Conservation (phyloP, 92 coral and sea anemone genomes). For the Heteractis magnifica region DNA sequence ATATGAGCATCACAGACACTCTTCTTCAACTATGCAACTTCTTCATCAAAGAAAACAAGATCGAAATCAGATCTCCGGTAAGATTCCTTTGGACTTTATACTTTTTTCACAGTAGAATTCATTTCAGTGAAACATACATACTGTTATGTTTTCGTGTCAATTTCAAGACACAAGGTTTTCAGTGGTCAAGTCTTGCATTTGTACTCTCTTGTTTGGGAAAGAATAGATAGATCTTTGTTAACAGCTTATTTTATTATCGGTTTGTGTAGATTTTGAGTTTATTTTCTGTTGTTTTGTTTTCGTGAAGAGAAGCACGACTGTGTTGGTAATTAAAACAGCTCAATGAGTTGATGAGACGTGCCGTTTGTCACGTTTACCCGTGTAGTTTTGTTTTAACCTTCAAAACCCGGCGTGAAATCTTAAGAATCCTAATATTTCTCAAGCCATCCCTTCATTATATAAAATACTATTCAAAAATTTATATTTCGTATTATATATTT, state of each 20-base stretch:
- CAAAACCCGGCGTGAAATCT: neutral
- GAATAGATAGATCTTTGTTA: neutral
- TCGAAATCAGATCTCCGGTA: constrained; percentile 55
- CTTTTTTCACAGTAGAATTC: neutral
- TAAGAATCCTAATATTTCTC: neutral
- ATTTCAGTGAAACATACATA: neutral
- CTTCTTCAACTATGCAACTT: constrained; percentile 58
- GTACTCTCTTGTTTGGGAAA: neutral
- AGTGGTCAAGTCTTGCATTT: neutral
- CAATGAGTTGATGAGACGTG: neutral
- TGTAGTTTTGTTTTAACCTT: neutral
- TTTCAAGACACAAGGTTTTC: neutral
- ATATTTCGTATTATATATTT: neutral
- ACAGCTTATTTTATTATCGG: neutral
- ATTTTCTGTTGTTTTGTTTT: neutral
- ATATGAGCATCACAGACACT: constrained; percentile 74
- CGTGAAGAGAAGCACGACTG: neutral
- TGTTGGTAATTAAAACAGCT: neutral
- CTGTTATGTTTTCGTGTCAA: neutral
- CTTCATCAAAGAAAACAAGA: constrained; percentile 57
- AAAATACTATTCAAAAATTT: neutral
- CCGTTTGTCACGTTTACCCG: neutral
- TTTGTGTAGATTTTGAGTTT: neutral
- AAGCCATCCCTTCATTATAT: neutral
- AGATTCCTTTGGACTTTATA: neutral